Conservation (phyloP, 92 coral and sea anemone species). For the Phenganax subtilis region DNA sequence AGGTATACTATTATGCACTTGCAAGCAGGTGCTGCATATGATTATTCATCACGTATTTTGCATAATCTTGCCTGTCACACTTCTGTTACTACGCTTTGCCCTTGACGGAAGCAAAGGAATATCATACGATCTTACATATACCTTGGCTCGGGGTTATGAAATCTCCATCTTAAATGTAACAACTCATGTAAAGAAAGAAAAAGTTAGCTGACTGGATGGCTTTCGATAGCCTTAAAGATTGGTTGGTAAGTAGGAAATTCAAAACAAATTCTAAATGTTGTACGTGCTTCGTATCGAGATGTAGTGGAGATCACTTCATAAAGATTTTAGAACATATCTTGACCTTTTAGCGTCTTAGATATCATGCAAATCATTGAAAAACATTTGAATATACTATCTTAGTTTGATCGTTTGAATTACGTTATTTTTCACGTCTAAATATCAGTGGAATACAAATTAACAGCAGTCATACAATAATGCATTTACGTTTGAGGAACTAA, state of each 20-base stretch:
- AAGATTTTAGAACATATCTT: background rate
- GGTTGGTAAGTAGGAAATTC: slow-evolving; percentile 37
- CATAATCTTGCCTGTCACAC: background rate
- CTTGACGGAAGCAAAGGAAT: slow-evolving; percentile 18
- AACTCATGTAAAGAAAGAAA: background rate
- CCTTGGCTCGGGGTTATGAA: background rate
- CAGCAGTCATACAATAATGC: no score
- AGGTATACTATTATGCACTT: slow-evolving; percentile 1
- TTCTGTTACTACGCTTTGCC: background rate
- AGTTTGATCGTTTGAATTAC: no score
- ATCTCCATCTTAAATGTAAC: background rate
- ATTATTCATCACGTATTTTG: slow-evolving; percentile 23
- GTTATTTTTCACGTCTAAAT: no score
- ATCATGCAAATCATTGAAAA: background rate
- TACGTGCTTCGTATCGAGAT: background rate
- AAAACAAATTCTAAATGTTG: background rate
- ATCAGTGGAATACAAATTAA: no score
- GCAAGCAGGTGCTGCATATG: slow-evolving; percentile 22
- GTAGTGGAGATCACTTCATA: background rate
- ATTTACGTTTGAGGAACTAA: no score
- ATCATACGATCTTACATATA: background rate
- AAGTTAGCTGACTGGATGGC: slow-evolving; percentile 13
- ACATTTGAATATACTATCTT: no score
- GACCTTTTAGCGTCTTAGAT: background rate
- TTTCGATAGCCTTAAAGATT: slow-evolving; percentile 36